phyloP scores from a whole-genome alignment of 2,113 vertebrate species.

The Bujurquina vittata region DNA sequence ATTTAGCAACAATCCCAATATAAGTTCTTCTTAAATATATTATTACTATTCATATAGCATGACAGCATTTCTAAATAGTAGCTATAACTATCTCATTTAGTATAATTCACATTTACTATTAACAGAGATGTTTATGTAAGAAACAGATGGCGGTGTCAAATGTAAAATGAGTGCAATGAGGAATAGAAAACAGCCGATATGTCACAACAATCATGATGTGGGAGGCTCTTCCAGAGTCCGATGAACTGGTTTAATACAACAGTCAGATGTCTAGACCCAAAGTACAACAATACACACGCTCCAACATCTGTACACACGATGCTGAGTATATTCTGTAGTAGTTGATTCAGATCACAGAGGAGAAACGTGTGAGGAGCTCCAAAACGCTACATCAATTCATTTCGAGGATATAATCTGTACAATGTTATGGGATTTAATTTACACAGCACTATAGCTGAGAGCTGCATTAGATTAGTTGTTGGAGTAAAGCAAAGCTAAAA shows the following conservation, averaged over 20 bases:
- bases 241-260: slow-evolving; percentile 14
- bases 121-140: slow-evolving; percentile 45
- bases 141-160: slow-evolving; percentile 18
- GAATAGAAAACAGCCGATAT: slow-evolving; percentile 56
- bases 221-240: slow-evolving; percentile 18
- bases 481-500: neutral
- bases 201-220: slow-evolving; percentile 18
- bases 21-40: slow-evolving; percentile 56
- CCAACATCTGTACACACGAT: slow-evolving; percentile 59
- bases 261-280: slow-evolving; percentile 17
- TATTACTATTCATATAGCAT: slow-evolving; percentile 50
- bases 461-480: neutral
- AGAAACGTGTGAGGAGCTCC: slow-evolving; percentile 45
- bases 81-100: slow-evolving; percentile 40
- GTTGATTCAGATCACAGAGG: slow-evolving; percentile 58
- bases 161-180: slow-evolving; percentile 13
- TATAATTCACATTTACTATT: slow-evolving; percentile 61
- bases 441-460: slow-evolving; percentile 21
- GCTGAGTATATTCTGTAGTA: slow-evolving; percentile 35
- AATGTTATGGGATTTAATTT: slow-evolving; percentile 16
- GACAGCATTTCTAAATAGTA: slow-evolving; percentile 47
- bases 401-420: slow-evolving; percentile 43
- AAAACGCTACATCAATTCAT: slow-evolving; percentile 38
- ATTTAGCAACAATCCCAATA: slow-evolving; percentile 52
- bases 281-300: slow-evolving; percentile 60